Base-by-base conservation (phyloP, 2,888 invertebrate species). In the Lochmaea crataegi region DNA sequence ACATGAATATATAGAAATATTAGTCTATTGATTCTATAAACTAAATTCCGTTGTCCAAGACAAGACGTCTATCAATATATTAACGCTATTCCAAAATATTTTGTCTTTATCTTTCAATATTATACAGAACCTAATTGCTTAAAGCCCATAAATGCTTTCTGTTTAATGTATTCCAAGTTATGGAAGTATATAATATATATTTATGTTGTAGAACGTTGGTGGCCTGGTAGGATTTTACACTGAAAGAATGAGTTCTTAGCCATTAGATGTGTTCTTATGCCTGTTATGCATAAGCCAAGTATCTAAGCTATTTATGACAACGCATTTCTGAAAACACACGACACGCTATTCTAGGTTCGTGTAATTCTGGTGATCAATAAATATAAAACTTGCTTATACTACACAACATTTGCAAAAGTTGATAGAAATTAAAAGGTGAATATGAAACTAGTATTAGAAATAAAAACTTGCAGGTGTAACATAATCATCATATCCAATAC, bases 211-310 rank as follows among this genome's bases (percentile, higher is more conserved):
- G 57, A 57, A 26, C 57, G 57, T 57, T 57, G 57, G 57, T 57
- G 57, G 57, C 57, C 57, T 26, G 57, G 57, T 10, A 57, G 12
- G 3, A 57, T 26, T 57, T 57, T 57, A 57, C 57, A 57, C 57
- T 57, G 22, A 26, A 26, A 57, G 57, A 57, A 57, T 57, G 26
- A 26, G 57, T 57, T 26, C 12, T 22, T 14, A 26, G 26, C 57
- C 26, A 26, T 57, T 57, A 57, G 57, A 26, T 22, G 5, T 57
- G 57, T 57, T 22, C 57, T 57, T 26, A 10, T 26, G 18, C 14
- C 22, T 26, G 57, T 57, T 26, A 57, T 57, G 57, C 26, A 26
- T 57, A 5, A 22, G 14, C 26, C 26, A 57, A 11, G 5, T 57
- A 26, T 57, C 22, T 26, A 12, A 22, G 26, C 26, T 57, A 57